Conservation (phyloP, 2,113 vertebrate genomes). For the Rhinichthys klamathensis region DNA sequence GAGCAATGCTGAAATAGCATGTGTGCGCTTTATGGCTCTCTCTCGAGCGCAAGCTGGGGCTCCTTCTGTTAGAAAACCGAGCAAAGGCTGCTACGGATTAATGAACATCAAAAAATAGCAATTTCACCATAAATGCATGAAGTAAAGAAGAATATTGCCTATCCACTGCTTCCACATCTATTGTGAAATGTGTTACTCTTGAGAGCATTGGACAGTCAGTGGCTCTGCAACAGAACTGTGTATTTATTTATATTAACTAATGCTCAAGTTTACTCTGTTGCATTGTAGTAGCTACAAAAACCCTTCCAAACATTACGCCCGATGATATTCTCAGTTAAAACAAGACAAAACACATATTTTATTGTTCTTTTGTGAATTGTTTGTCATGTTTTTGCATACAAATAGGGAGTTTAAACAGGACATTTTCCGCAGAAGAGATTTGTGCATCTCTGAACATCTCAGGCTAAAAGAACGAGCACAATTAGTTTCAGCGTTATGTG, state of each 20-base stretch:
- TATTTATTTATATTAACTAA: not conserved
- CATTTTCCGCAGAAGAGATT: not conserved
- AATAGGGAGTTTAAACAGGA: not conserved
- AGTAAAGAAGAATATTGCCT: not conserved
- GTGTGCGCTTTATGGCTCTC: not conserved
- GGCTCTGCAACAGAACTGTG: not conserved
- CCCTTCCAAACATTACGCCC: not conserved
- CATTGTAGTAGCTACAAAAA: not conserved
- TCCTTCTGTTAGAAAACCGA: not conserved
- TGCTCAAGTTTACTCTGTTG: conserved; percentile 7
- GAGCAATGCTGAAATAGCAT: not conserved
- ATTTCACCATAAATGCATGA: not conserved
- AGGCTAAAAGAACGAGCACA: conserved; percentile 1
- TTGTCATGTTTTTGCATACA: not conserved
- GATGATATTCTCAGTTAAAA: not conserved
- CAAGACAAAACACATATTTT: not conserved
- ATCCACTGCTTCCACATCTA: not conserved
- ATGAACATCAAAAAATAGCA: not conserved
- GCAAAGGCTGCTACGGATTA: not conserved
- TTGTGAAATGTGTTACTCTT: not conserved
- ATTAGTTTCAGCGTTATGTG: not conserved
- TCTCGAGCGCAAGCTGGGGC: not conserved
- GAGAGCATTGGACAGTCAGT: not conserved
- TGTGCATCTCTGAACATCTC: not conserved
- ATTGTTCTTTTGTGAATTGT: not conserved